phyloP scores from a whole-genome alignment of 2,797 vertebrate genomes.

The Geotrypetes seraphini region DNA sequence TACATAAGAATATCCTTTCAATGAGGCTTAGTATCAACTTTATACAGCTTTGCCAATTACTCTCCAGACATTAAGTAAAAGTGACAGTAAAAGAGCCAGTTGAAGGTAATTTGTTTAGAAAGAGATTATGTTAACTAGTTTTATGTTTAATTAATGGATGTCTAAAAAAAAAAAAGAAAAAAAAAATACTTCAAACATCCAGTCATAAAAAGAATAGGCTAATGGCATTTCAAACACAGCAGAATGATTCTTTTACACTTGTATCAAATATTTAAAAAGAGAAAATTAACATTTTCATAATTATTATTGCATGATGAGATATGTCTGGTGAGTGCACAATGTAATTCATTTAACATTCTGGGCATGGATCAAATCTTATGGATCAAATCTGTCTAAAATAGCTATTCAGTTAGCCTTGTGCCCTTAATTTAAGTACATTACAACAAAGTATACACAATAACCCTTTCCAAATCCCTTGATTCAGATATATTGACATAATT shows the following conservation, averaged over 20 bases:
- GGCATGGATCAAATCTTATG: background rate
- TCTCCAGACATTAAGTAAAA: conserved; percentile 19
- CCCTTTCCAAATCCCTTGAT: too few species aligned
- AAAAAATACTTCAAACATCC: conserved; percentile 1
- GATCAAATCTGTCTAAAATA: background rate
- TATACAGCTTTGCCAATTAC: background rate
- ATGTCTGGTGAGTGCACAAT: background rate
- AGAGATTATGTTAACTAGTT: conserved; percentile 6
- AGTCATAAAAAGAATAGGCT: background rate
- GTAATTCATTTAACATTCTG: background rate
- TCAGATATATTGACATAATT: too few species aligned
- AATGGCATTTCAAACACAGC: background rate
- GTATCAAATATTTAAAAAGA: background rate
- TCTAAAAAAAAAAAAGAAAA: conserved; percentile 7
- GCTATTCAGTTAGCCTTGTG: too few species aligned
- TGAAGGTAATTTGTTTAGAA: conserved; percentile 10
- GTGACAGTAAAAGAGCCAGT: conserved; percentile 6
- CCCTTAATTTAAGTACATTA: too few species aligned
- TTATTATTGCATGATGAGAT: background rate
- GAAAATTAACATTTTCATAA: background rate
- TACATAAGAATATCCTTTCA: too few species aligned
- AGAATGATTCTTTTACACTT: conserved; percentile 2
- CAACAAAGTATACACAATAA: too few species aligned
- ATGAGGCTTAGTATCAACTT: conserved; percentile 3
- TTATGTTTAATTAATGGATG: conserved; percentile 15